These are phyloP conservation scores for Caradrina kadenii DNA, from an alignment of 2,888 invertebrate genomes.

Conservation along the genomic window DNA sequence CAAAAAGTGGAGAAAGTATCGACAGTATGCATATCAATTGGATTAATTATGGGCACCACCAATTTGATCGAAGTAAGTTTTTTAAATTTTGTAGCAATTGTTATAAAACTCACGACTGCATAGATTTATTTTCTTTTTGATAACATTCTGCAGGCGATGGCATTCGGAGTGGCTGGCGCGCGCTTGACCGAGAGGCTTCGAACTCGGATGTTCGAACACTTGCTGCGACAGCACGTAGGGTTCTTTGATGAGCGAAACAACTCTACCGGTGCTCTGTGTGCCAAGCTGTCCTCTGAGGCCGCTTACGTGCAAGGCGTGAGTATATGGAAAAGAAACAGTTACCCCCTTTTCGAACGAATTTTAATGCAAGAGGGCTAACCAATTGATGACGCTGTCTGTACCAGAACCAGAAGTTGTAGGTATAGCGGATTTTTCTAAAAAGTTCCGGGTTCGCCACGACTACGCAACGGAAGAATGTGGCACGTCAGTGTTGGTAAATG, in stretches of 20 bases:
- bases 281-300: constrained; percentile 93
- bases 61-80: constrained; percentile 72
- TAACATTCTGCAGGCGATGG: constrained; percentile 84
- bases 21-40: constrained; percentile 68
- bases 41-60: constrained; percentile 70
- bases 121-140: neutral
- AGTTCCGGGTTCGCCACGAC: neutral
- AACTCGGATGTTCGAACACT: constrained; percentile 91
- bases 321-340: neutral
- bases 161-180: constrained; percentile 94
- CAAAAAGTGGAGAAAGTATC: constrained; percentile 70
- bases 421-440: neutral
- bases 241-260: constrained; percentile 93
- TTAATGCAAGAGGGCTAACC: too few relatives aligned
- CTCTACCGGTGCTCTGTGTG: constrained; percentile 93
- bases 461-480: too few relatives aligned
- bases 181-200: constrained; percentile 93
- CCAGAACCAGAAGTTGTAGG: neutral
- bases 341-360: too few relatives aligned
- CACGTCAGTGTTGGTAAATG: too few relatives aligned
- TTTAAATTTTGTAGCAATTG: neutral
- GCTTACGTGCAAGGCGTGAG: constrained; percentile 94
- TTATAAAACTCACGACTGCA: neutral
- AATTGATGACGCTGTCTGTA: too few relatives aligned
- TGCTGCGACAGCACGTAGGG: constrained; percentile 92